These are phyloP conservation scores for Caenorhabditis remanei DNA, from an alignment of 1,140 invertebrate genomes.

Conservation along the genomic window DNA sequence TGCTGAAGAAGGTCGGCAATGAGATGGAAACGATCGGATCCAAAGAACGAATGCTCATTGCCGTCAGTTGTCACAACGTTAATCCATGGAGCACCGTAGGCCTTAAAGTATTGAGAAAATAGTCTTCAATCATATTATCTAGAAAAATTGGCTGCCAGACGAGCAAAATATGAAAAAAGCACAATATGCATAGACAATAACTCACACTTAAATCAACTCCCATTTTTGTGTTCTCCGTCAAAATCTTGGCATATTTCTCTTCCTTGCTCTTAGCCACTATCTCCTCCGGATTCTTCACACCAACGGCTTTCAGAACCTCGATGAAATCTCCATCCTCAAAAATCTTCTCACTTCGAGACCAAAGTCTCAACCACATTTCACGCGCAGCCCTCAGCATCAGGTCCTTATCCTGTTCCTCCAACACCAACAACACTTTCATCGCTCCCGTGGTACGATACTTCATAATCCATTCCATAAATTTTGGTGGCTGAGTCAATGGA, in stretches of 20 bases:
- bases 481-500: conserved; percentile 8
- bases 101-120: conserved; percentile 1
- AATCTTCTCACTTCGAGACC: conserved; percentile 44
- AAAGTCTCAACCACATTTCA: conserved; percentile 40
- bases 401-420: conserved; percentile 24
- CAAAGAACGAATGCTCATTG: conserved; percentile 58
- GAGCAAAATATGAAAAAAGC: no score
- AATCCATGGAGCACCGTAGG: conserved; percentile 62
- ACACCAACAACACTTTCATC: conserved; percentile 46
- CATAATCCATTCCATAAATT: conserved; percentile 52
- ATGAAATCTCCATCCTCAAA: conserved; percentile 45
- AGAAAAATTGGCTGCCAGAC: no score
- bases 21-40: conserved; percentile 60
- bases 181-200: not conserved
- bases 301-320: conserved; percentile 45
- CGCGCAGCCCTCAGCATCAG: not conserved
- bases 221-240: conserved; percentile 33
- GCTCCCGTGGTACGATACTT: conserved; percentile 39
- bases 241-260: conserved; percentile 23
- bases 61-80: conserved; percentile 52
- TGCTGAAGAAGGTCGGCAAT: conserved; percentile 49
- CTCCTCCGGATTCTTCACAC: conserved; percentile 1
- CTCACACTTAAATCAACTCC: conserved; percentile 42
- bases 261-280: conserved; percentile 46
- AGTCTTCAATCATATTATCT: no score